Evolutionary conservation across 1,140 invertebrate genomes (phyloP).

Genomic region (Batillaria attramentaria): DNA sequence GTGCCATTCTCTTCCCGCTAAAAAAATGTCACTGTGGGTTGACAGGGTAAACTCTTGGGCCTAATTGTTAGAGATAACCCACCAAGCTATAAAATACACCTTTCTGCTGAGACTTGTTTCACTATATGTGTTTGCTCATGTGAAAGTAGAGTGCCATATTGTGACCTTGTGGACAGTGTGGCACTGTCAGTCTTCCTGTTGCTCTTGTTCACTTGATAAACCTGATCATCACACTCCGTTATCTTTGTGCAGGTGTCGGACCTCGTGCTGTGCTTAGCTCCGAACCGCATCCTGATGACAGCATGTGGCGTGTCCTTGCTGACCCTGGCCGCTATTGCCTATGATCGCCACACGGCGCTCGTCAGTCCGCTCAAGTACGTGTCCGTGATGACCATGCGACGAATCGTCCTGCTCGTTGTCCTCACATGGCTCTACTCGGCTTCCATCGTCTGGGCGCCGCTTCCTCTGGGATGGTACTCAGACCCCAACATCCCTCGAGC

Average conservation of each 20-base stretch:
- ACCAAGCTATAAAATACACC: no score
- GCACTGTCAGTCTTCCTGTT: no score
- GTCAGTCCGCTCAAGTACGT: conserved; percentile 77
- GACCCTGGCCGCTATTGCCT: conserved; percentile 78
- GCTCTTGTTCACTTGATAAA: no score
- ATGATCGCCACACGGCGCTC: conserved; percentile 79
- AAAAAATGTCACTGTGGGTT: no score
- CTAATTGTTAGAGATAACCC: no score
- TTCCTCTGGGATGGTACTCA: conserved; percentile 72
- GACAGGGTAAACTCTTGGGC: no score
- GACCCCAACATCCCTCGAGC: background rate
- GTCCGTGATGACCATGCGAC: conserved; percentile 78
- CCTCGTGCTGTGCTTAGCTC: conserved; percentile 74
- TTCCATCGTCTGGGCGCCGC: conserved; percentile 75
- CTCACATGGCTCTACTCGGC: conserved; percentile 78
- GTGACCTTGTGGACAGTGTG: no score
- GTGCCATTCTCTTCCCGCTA: no score
- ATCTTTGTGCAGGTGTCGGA: conserved; percentile 33
- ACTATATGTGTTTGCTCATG: background rate
- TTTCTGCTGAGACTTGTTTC: no score
- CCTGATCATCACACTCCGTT: no score
- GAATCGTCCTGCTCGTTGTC: conserved; percentile 76
- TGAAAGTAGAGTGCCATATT: background rate
- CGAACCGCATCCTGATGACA: conserved; percentile 78
- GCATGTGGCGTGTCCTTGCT: conserved; percentile 78